These are phyloP conservation scores for Sebastes iracundus DNA, from an alignment of 2,797 vertebrate species.

Conservation along the genomic window DNA sequence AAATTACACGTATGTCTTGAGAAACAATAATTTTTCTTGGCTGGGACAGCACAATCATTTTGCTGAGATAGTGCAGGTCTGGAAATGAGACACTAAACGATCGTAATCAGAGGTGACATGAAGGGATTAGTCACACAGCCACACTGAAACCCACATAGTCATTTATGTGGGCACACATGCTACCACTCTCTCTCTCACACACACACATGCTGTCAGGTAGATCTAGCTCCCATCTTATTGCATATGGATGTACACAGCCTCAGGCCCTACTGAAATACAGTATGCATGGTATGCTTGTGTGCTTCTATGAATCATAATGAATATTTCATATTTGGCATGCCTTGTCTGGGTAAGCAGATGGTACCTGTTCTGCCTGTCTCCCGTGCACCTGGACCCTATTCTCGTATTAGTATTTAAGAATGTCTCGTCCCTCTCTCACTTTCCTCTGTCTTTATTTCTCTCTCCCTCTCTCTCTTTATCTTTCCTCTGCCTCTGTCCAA, in stretches of 20 bases:
- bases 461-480: not conserved
- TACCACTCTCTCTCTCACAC: constrained; percentile 33
- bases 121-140: constrained; percentile 59
- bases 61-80: not conserved
- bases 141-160: constrained; percentile 41
- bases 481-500: not conserved
- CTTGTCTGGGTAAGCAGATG: constrained; percentile 71
- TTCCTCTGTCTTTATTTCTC: not conserved
- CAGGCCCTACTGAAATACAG: constrained; percentile 36
- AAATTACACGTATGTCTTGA: not conserved
- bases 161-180: constrained; percentile 44
- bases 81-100: constrained; percentile 15
- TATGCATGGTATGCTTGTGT: constrained; percentile 44
- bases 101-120: constrained; percentile 31
- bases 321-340: constrained; percentile 71
- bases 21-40: not conserved
- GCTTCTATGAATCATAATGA: constrained; percentile 70
- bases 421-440: constrained; percentile 4
- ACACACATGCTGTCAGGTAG: constrained; percentile 38
- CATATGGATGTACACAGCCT: constrained; percentile 58
- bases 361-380: constrained; percentile 53
- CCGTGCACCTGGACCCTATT: constrained; percentile 63
- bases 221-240: constrained; percentile 33
- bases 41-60: not conserved
- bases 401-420: constrained; percentile 52